Conservation (phyloP, 2,888 invertebrate species). For the Gandaritis pyraliata region DNA sequence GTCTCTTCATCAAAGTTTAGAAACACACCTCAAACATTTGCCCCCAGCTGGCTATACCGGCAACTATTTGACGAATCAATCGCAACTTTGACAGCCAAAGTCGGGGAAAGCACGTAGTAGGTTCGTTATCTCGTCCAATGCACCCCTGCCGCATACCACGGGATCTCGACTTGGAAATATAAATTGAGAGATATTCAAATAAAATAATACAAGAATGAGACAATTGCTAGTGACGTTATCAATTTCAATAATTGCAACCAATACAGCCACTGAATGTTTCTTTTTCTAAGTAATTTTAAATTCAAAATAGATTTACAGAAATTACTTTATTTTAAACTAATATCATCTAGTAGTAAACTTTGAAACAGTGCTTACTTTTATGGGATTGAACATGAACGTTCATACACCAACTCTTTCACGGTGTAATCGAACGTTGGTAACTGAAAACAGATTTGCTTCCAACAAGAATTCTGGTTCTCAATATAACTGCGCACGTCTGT, state of each 20-base stretch:
- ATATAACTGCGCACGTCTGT: constrained; percentile 23
- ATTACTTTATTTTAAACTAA: no score
- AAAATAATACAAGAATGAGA: constrained; percentile 6
- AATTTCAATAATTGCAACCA: background rate
- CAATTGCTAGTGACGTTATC: background rate
- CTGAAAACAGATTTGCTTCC: no score
- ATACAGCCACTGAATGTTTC: no score
- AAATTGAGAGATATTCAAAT: constrained; percentile 22
- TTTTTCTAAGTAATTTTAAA: no score
- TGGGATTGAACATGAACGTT: no score
- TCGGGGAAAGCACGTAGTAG: constrained; percentile 63
- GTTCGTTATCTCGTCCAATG: constrained; percentile 70
- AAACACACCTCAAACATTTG: constrained; percentile 13
- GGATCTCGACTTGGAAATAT: constrained; percentile 31
- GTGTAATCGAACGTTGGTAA: no score
- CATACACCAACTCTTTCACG: no score
- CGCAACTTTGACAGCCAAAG: constrained; percentile 66
- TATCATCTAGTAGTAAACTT: no score
- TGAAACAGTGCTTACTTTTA: no score
- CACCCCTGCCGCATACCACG: constrained; percentile 40
- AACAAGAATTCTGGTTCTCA: constrained; percentile 1
- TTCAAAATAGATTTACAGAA: no score
- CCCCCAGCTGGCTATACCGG: constrained; percentile 26
- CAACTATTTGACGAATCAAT: constrained; percentile 67
- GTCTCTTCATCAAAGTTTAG: constrained; percentile 7